phyloP scores from a whole-genome alignment of 2,797 vertebrate genomes.

The Nyctalus aviator region DNA sequence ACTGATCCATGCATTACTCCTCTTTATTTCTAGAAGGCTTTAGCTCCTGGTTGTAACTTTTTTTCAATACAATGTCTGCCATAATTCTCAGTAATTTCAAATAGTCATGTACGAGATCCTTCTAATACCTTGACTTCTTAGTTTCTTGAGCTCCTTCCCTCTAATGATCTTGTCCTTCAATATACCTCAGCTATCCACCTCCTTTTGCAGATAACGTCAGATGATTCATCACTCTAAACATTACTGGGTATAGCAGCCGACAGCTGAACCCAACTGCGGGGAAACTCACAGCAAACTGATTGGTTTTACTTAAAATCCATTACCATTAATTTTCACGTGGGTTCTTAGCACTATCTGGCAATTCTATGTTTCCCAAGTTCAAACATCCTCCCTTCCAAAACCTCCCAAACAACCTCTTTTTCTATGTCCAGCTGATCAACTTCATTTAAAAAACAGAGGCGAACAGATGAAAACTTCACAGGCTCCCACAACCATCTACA shows the following conservation, averaged over 20 bases:
- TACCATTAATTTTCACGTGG: not conserved
- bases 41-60: conserved; percentile 2
- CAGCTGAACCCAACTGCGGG: conserved; percentile 55
- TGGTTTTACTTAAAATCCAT: conserved; percentile 17
- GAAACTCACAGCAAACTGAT: not conserved
- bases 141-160: not conserved
- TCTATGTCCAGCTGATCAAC: not conserved
- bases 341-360: not conserved
- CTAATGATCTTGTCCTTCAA: not conserved
- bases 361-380: not conserved
- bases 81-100: conserved; percentile 53
- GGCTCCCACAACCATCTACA: not conserved
- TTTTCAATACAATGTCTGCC: not conserved
- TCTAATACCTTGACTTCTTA: conserved; percentile 35
- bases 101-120: not conserved
- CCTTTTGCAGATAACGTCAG: not conserved
- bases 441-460: conserved; percentile 8
- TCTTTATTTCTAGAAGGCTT: conserved; percentile 28
- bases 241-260: not conserved
- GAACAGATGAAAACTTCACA: not conserved
- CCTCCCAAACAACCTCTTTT: not conserved
- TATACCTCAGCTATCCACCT: not conserved
- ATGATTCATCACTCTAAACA: conserved; percentile 4
- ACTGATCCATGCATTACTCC: not conserved
- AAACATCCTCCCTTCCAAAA: conserved; percentile 40